These are phyloP conservation scores for Porites cylindrica DNA, from an alignment of 92 coral and sea anemone species.

Conservation along the genomic window DNA sequence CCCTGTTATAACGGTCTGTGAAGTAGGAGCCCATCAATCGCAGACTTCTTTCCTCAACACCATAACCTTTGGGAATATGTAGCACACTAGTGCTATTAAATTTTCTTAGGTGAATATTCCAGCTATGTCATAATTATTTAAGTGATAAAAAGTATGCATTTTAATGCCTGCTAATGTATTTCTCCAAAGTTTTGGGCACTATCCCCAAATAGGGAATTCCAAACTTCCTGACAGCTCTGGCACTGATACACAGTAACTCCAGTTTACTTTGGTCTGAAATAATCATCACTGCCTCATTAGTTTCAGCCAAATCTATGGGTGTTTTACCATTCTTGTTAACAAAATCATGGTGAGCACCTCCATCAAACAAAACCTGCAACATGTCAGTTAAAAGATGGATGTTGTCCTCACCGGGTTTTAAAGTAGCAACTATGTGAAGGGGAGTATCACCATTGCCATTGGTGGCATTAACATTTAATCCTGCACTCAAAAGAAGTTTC, in stretches of 20 bases:
- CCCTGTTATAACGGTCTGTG: too few species aligned
- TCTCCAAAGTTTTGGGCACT: slow-evolving; percentile 74
- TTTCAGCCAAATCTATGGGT: slow-evolving; percentile 53
- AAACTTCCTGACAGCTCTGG: slow-evolving; percentile 12
- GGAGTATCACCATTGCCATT: slow-evolving; percentile 69
- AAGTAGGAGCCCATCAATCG: too few species aligned
- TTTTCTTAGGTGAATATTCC: too few species aligned
- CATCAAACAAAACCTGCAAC: slow-evolving; percentile 50
- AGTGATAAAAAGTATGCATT: neutral
- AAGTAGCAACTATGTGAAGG: slow-evolving; percentile 58
- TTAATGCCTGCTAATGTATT: slow-evolving; percentile 68
- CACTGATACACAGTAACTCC: slow-evolving; percentile 59
- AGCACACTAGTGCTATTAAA: too few species aligned
- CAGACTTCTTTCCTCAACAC: too few species aligned
- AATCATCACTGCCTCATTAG: slow-evolving; percentile 55
- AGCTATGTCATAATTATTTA: too few species aligned
- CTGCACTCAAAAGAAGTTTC: slow-evolving; percentile 58
- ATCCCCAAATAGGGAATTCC: slow-evolving; percentile 61
- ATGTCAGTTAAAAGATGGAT: slow-evolving; percentile 41
- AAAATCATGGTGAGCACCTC: slow-evolving; percentile 62
- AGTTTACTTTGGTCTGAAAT: slow-evolving; percentile 43
- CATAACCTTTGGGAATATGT: too few species aligned
- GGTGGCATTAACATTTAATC: slow-evolving; percentile 59
- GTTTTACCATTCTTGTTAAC: slow-evolving; percentile 61
- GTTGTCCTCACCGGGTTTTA: slow-evolving; percentile 32